Conservation (phyloP, 2,888 invertebrate genomes). For the Willowsia nigromaculata region DNA sequence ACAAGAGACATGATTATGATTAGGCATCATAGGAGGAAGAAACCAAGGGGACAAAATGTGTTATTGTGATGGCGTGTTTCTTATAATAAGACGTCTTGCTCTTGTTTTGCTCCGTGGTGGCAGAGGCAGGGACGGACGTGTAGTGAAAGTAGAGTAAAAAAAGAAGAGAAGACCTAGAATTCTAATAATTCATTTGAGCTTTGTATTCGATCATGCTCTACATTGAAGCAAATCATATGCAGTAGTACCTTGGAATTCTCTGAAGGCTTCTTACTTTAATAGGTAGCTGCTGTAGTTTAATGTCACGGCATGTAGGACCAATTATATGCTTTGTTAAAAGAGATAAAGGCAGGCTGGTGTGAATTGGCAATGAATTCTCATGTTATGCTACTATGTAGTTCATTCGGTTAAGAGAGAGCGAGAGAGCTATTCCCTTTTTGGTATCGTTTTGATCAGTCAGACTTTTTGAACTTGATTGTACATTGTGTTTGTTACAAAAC, state of each 20-base stretch:
- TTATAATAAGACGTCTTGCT: background rate
- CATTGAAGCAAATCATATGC: background rate
- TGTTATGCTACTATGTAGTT: background rate
- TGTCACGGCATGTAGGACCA: background rate
- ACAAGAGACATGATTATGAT: constrained; percentile 49
- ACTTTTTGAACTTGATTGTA: too few species aligned
- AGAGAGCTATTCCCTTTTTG: background rate
- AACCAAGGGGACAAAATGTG: background rate
- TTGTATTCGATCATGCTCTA: background rate
- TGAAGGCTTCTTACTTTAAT: background rate
- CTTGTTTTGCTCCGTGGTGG: background rate
- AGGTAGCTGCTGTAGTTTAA: background rate
- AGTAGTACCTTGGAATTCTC: background rate
- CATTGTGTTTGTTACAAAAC: too few species aligned
- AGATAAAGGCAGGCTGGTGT: background rate
- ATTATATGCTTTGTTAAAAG: background rate
- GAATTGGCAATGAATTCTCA: background rate
- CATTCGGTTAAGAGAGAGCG: background rate
- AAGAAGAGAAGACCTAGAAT: background rate
- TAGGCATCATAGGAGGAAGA: background rate
- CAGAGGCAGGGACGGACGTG: background rate
- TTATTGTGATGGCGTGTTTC: background rate
- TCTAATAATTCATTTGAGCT: background rate
- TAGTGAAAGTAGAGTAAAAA: background rate
- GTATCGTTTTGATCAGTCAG: background rate